Evolutionary conservation across 2,113 vertebrate species (phyloP).

Genomic region (Oceanites oceanicus): DNA sequence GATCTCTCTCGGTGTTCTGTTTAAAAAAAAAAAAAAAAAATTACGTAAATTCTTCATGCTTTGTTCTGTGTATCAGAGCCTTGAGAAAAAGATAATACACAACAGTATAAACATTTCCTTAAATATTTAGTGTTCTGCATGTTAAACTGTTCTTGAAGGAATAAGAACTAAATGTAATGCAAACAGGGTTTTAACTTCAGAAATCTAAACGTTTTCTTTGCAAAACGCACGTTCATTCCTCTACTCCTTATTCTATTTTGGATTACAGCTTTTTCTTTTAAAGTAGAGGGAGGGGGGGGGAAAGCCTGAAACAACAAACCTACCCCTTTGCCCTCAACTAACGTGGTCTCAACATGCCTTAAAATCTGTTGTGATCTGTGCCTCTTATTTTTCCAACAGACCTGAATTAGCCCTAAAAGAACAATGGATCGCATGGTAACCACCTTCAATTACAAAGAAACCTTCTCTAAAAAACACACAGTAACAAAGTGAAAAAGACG

Average conservation of each 20-base stretch:
- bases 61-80: not conserved
- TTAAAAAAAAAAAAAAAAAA: conserved; percentile 19
- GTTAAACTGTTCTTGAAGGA: not conserved
- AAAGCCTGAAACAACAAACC: not conserved
- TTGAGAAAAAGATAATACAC: not conserved
- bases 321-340: not conserved
- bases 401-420: not conserved
- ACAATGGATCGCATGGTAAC: not conserved
- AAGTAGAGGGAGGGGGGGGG: not conserved
- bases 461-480: not conserved
- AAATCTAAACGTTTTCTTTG: not conserved
- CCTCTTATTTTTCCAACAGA: not conserved
- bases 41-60: not conserved
- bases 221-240: not conserved
- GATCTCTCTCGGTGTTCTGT: conserved; percentile 81
- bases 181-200: not conserved
- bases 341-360: not conserved
- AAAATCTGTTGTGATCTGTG: not conserved
- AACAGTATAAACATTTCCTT: not conserved
- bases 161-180: not conserved
- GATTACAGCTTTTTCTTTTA: not conserved
- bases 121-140: not conserved
- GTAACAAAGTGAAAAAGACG: not conserved
- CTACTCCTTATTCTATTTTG: not conserved
- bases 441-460: not conserved